These are phyloP conservation scores for Sprattus sprattus DNA, from an alignment of 2,113 vertebrate genomes.

Conservation along the genomic window DNA sequence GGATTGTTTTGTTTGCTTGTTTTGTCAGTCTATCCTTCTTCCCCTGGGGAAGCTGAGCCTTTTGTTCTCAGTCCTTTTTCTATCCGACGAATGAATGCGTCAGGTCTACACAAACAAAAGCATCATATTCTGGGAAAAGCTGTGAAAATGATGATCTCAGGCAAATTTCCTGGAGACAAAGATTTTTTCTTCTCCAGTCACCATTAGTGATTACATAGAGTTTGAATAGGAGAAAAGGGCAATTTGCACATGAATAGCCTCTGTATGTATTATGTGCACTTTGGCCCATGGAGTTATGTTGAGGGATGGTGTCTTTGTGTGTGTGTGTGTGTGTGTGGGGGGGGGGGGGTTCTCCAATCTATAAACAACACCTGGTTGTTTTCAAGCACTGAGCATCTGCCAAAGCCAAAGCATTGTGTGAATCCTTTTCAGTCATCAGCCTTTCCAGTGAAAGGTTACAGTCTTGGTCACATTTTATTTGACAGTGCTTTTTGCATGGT, in stretches of 20 bases:
- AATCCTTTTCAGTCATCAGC: too few species aligned
- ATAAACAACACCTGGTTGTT: constrained; percentile 43
- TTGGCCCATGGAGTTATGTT: constrained; percentile 9
- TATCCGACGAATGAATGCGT: neutral
- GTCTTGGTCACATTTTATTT: too few species aligned
- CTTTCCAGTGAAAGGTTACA: too few species aligned
- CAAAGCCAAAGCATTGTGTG: constrained; percentile 20
- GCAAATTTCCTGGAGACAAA: constrained; percentile 2
- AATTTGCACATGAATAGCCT: constrained; percentile 33
- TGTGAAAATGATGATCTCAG: neutral
- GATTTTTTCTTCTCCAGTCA: neutral
- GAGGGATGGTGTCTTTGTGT: neutral
- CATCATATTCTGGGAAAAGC: neutral
- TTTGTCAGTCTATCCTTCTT: constrained; percentile 1
- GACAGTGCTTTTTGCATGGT: too few species aligned
- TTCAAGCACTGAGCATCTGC: constrained; percentile 25
- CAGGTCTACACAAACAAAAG: neutral
- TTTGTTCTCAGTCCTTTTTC: neutral
- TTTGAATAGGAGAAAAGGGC: neutral
- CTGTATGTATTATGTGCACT: constrained; percentile 7
- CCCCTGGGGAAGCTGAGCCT: neutral
- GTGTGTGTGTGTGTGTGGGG: neutral
- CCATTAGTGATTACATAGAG: neutral
- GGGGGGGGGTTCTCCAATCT: neutral
- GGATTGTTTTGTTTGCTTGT: neutral